phyloP scores from a whole-genome alignment of 2,113 vertebrate genomes.

The Caranx ignobilis region DNA sequence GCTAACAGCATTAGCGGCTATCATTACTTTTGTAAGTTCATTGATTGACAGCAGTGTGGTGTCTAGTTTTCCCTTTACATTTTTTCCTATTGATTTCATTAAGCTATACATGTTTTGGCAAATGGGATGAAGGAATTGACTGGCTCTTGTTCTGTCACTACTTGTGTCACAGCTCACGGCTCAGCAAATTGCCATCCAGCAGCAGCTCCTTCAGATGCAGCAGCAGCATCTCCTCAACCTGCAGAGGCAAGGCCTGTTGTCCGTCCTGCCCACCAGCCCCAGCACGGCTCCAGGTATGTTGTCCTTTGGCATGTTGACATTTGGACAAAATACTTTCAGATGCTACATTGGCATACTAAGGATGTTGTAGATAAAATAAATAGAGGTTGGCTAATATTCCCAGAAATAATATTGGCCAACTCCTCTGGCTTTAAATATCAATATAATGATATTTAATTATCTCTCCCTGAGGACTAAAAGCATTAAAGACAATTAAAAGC shows the following conservation, averaged over 20 bases:
- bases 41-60: background rate
- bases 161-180: slow-evolving; percentile 87
- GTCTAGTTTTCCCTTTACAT: too few relatives aligned
- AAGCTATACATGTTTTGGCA: background rate
- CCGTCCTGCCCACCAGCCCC: slow-evolving; percentile 88
- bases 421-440: too few relatives aligned
- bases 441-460: too few relatives aligned
- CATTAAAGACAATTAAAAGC: too few relatives aligned
- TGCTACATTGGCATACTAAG: too few relatives aligned
- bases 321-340: background rate
- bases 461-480: too few relatives aligned
- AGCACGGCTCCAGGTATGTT: slow-evolving; percentile 86
- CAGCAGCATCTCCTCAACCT: slow-evolving; percentile 98
- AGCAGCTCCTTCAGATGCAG: slow-evolving; percentile 98
- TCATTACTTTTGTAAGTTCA: background rate
- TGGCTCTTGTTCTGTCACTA: background rate
- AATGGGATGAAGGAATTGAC: background rate
- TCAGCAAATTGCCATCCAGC: slow-evolving; percentile 97
- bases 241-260: slow-evolving; percentile 95
- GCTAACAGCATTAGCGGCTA: slow-evolving; percentile 18
- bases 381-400: too few relatives aligned
- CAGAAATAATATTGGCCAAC: too few relatives aligned
- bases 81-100: background rate
- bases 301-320: background rate
- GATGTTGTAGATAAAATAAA: too few relatives aligned